Base-by-base conservation (phyloP, 2,113 vertebrate genomes). In the Salvelinus alpinus region DNA sequence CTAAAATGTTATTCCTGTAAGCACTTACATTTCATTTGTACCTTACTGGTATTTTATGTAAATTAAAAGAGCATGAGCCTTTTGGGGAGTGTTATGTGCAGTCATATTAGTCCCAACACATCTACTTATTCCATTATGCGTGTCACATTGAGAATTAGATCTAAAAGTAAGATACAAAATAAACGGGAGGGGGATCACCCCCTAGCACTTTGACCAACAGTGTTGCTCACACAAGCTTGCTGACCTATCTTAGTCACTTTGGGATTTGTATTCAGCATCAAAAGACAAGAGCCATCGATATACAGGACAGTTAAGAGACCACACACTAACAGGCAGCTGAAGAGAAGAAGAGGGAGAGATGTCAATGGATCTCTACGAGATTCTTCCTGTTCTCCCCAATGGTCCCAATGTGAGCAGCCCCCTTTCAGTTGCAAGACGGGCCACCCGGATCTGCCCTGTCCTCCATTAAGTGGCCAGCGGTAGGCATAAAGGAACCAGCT, bases 261-360 rank as follows among this genome's bases (percentile, higher is more conserved):
- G 18, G 38, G 34, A 24, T 47, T 70, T 70, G 12, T 22, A 70
- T 70, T 70, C 68, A 47, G 44, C 24, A 13, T 70, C 44, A 22
- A 14, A 14, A 47, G 44, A 48, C 68, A 25, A 70, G 68, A 20
- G 68, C 68, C 68, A 70, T 51, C 68, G 68, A 70, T 70, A 70
- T 70, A 22, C n/a, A 44, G 44, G 11, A 70, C 68, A 70, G 34
- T 69, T 34, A 69, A 44, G 68, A 51, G 44, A 70, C 68, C 68
- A 70, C 68, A 70, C 68, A 70, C 68, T 70, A 70, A 70, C 68
- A 70, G 68, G 44, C 68, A 70, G 68, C 44, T 51, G 44, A 48
- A 48, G 38, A 70, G 67, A 47, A 31, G 27, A 14, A 31, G 65
- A 34, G 68, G n/a, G 27, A 4, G 68, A 70, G 12, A 48, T 51